Evolutionary conservation across 37 sponge, comb jelly and placozoan genomes (phyloP).

Genomic region (Tethya wilhelma): DNA sequence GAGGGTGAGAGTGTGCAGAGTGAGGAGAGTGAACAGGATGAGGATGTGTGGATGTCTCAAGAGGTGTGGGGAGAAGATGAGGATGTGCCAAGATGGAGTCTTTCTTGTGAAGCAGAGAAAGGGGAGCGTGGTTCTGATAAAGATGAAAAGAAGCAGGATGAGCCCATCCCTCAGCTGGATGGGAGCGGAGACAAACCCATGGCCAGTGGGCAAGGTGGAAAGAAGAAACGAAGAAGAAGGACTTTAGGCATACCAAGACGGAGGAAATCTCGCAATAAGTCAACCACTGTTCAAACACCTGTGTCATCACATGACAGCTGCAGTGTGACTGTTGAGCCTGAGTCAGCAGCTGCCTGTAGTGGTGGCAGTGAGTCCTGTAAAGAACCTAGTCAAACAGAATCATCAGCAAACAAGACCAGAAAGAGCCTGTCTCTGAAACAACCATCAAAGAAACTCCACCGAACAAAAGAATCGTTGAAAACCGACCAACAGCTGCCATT

Average conservation of each 20-base stretch:
- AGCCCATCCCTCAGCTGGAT: constrained; percentile 12
- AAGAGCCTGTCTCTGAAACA: too few relatives aligned
- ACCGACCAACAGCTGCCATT: too few relatives aligned
- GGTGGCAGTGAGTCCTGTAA: too few relatives aligned
- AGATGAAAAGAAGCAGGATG: neutral
- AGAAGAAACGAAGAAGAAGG: neutral
- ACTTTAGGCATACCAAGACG: neutral
- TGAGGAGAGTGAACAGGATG: constrained; percentile 14
- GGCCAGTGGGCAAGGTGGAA: neutral
- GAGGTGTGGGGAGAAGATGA: neutral
- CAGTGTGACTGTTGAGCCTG: neutral
- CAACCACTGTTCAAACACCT: neutral
- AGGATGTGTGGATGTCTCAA: constrained; percentile 14
- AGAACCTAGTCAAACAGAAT: too few relatives aligned
- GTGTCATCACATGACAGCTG: neutral
- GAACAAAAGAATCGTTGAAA: too few relatives aligned
- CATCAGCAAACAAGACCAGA: too few relatives aligned
- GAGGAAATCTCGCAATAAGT: neutral
- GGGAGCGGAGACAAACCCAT: neutral
- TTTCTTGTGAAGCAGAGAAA: too few relatives aligned
- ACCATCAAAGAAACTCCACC: too few relatives aligned
- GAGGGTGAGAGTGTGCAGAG: neutral
- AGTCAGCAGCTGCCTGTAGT: too few relatives aligned
- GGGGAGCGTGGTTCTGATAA: too few relatives aligned
- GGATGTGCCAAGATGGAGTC: neutral